phyloP scores from a whole-genome alignment of 2,113 vertebrate species.

The Osmerus eperlanus region DNA sequence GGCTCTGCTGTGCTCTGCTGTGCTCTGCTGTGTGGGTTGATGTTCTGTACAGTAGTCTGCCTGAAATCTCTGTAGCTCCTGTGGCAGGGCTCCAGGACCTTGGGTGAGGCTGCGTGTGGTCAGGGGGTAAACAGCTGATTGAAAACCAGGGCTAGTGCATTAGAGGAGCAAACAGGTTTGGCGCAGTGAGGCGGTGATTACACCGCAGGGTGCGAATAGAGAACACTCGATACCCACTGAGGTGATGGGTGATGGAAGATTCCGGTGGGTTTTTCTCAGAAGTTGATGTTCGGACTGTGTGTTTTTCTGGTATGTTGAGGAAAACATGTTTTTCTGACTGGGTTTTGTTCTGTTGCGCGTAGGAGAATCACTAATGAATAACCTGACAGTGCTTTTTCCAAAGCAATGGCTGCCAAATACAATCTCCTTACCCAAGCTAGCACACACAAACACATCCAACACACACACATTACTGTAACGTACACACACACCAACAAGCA shows the following conservation, averaged over 20 bases:
- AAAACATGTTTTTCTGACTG: not conserved
- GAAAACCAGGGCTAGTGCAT: slow-evolving; percentile 34
- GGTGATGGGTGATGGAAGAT: slow-evolving; percentile 35
- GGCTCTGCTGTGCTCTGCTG: slow-evolving; percentile 13
- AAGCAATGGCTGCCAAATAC: slow-evolving; percentile 49
- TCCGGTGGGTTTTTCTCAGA: slow-evolving; percentile 21
- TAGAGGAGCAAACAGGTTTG: slow-evolving; percentile 22
- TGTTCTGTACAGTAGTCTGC: slow-evolving; percentile 5
- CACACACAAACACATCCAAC: no score
- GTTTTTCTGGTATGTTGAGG: slow-evolving; percentile 23
- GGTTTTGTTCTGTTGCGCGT: slow-evolving; percentile 15
- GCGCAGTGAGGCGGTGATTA: no score
- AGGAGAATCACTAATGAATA: slow-evolving; percentile 25
- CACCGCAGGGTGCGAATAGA: not conserved
- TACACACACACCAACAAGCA: no score
- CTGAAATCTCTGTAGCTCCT: slow-evolving; percentile 26
- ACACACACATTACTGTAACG: no score
- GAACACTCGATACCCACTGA: slow-evolving; percentile 36
- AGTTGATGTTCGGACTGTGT: slow-evolving; percentile 29
- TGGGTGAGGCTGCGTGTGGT: not conserved
- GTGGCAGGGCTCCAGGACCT: slow-evolving; percentile 17
- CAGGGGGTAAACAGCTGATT: slow-evolving; percentile 23
- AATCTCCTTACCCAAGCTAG: no score
- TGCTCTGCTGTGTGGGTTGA: slow-evolving; percentile 22
- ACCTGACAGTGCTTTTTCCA: slow-evolving; percentile 52